Percentiles rank a stretch among this genome's conserved stretches.
These are phyloP conservation scores for Paraescarpia echinospica DNA, from an alignment of 1,140 invertebrate species.

Conservation along the genomic window DNA sequence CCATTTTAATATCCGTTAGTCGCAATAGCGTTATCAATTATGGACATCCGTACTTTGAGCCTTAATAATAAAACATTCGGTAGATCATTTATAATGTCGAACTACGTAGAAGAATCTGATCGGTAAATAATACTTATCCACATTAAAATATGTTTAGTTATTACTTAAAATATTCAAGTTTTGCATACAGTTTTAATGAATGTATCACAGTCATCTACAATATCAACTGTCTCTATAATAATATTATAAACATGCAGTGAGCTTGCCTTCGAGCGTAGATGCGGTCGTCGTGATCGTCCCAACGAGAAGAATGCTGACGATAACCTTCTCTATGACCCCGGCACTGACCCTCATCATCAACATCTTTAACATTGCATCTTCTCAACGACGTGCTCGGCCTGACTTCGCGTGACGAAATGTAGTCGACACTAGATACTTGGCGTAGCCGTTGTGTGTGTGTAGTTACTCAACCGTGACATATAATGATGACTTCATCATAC, in stretches of 20 bases:
- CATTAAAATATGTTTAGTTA: background rate
- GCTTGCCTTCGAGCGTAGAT: background rate
- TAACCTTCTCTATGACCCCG: slow-evolving; percentile 14
- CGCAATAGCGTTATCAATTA: too few relatives aligned
- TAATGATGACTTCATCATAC: background rate
- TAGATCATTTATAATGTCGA: background rate
- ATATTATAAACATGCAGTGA: too few relatives aligned
- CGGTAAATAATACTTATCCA: too few relatives aligned
- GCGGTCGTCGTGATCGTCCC: background rate
- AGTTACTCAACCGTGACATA: background rate
- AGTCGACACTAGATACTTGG: background rate
- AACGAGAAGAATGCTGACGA: background rate
- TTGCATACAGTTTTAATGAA: background rate
- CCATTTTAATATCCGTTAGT: too few relatives aligned
- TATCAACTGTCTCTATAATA: background rate
- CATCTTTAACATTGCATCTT: slow-evolving; percentile 2
- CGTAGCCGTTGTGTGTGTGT: background rate
- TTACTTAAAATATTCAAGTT: background rate
- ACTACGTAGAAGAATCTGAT: background rate
- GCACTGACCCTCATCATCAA: slow-evolving; percentile 13
- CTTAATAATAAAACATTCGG: background rate
- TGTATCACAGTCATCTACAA: background rate
- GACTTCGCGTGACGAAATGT: background rate
- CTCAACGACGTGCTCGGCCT: background rate
- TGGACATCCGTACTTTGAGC: too few relatives aligned